A percentile compares a stretch with the other conserved stretches of the same genome.
Evolutionary conservation across 2,797 vertebrate species (phyloP).

Genomic region (Apogon hyalosoma): DNA sequence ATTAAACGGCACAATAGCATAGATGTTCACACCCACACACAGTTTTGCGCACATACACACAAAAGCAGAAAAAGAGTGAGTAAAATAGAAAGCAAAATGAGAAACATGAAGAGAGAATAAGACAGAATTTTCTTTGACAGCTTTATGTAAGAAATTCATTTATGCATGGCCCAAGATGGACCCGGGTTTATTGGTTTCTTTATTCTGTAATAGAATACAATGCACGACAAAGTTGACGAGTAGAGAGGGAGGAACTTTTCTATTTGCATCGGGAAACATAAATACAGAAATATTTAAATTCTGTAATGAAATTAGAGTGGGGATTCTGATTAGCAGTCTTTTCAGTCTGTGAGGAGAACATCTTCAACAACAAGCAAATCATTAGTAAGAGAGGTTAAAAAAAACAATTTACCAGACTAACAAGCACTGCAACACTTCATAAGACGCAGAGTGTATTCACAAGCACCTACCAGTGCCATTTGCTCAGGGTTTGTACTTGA

Average conservation of each 20-base stretch:
- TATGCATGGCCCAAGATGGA: constrained; percentile 49
- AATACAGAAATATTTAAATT: constrained; percentile 44
- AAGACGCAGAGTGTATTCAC: constrained; percentile 24
- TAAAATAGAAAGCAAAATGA: constrained; percentile 47
- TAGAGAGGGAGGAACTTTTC: constrained; percentile 9
- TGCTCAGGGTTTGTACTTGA: constrained; percentile 23
- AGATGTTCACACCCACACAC: constrained; percentile 37
- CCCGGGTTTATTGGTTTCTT: constrained; percentile 59
- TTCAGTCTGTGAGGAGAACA: constrained; percentile 53
- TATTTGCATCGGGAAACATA: constrained; percentile 38
- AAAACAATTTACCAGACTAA: constrained; percentile 62
- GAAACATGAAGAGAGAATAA: constrained; percentile 48
- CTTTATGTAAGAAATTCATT: constrained; percentile 62
- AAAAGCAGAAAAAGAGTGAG: constrained; percentile 34
- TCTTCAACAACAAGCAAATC: constrained; percentile 67
- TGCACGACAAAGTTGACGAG: constrained; percentile 13
- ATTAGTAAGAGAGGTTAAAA: constrained; percentile 59
- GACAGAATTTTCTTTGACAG: constrained; percentile 38
- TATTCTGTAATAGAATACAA: constrained; percentile 42
- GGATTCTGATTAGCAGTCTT: constrained; percentile 53
- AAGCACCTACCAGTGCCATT: constrained; percentile 31
- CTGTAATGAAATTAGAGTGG: constrained; percentile 56
- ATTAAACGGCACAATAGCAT: constrained; percentile 63
- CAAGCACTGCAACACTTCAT: constrained; percentile 46
- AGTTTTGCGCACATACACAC: constrained; percentile 18